Evolutionary conservation across 2,888 invertebrate genomes (phyloP).

Genomic region (Byasa hedistus): DNA sequence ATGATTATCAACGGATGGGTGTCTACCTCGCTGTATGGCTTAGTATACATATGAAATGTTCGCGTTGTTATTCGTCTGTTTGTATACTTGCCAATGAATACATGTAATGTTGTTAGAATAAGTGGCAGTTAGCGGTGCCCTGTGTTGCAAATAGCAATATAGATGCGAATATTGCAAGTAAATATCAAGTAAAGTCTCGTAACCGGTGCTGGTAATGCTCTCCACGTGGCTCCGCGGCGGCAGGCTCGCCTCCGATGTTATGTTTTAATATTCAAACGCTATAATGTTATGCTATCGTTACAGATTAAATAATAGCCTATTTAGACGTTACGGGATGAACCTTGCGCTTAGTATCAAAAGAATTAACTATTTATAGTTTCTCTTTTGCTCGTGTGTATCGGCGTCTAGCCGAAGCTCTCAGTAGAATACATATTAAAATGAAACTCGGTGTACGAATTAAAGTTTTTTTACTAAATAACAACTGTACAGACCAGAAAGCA

Average conservation of each 20-base stretch:
- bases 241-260: constrained; percentile 23
- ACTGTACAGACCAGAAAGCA: no score
- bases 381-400: no score
- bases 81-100: constrained; percentile 1
- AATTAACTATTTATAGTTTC: no score
- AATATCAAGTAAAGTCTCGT: constrained; percentile 27
- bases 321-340: neutral
- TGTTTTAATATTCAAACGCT: constrained; percentile 26
- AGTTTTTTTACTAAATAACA: no score
- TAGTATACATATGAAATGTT: no score
- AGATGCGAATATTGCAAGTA: constrained; percentile 31
- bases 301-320: neutral
- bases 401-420: no score
- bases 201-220: constrained; percentile 25
- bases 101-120: constrained; percentile 17
- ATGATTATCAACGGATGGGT: no score
- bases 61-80: no score
- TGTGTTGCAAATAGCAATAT: constrained; percentile 25
- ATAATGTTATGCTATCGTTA: neutral
- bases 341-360: no score
- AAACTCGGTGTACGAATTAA: no score
- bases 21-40: no score
- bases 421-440: no score
- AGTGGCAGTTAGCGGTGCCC: constrained; percentile 16
- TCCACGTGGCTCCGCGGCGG: constrained; percentile 16